Evolutionary conservation across 2,888 invertebrate species (phyloP).

Genomic region (Diadromus collaris): DNA sequence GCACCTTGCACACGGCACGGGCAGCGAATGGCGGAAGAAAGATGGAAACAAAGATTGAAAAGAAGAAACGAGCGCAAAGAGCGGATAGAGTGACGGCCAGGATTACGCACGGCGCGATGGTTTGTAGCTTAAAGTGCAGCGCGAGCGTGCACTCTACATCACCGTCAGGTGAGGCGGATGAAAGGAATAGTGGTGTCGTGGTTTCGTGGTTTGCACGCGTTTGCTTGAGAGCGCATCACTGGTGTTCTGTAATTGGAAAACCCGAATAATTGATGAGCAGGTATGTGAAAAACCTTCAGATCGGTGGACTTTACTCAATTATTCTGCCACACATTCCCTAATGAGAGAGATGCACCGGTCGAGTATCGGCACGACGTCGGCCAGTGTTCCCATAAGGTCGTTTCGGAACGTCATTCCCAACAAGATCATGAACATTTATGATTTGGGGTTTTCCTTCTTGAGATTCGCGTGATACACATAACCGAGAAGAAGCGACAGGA

Average conservation of each 20-base stretch:
- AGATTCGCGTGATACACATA: background rate
- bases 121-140: constrained; percentile 70
- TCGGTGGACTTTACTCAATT: background rate
- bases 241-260: background rate
- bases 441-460: background rate
- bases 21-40: constrained; percentile 1
- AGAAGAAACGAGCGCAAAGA: constrained; percentile 30
- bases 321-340: too few relatives aligned
- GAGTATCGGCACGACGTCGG: background rate
- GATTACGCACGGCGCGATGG: constrained; percentile 65
- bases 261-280: background rate
- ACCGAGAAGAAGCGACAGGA: background rate
- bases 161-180: constrained; percentile 16
- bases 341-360: background rate
- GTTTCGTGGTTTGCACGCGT: background rate
- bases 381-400: background rate
- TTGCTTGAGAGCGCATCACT: background rate
- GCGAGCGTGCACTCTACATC: constrained; percentile 24
- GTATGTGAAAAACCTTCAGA: background rate
- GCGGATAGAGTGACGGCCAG: constrained; percentile 41
- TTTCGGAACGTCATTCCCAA: background rate
- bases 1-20: background rate
- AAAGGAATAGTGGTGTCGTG: background rate
- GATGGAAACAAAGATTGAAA: constrained; percentile 22
- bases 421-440: background rate